phyloP scores from a whole-genome alignment of 2,113 vertebrate genomes.

The Mormoops blainvillei region DNA sequence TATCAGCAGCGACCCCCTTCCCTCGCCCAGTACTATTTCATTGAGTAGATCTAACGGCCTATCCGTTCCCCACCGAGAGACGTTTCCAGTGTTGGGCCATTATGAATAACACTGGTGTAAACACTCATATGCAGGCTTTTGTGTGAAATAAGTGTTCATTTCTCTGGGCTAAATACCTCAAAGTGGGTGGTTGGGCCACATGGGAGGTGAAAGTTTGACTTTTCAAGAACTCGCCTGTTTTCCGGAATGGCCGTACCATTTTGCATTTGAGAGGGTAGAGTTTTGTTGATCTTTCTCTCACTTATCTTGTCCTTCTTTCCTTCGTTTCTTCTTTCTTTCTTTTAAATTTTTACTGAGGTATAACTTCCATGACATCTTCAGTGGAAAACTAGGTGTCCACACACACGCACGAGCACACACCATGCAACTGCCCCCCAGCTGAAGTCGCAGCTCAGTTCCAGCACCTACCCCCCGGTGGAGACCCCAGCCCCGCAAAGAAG shows the following conservation, averaged over 20 bases:
- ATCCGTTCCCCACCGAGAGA: neutral
- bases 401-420: no score
- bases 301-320: neutral
- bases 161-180: neutral
- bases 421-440: neutral
- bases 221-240: neutral
- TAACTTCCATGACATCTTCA: neutral
- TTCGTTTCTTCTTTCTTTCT: neutral
- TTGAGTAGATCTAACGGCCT: neutral
- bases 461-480: neutral
- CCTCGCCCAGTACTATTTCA: accelerated
- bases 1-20: neutral
- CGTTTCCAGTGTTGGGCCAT: neutral
- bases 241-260: neutral
- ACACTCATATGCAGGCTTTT: neutral
- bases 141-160: neutral
- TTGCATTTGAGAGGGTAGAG: neutral
- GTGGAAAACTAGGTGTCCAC: no score
- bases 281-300: neutral
- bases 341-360: neutral
- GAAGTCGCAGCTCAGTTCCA: no score
- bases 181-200: neutral
- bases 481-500: neutral
- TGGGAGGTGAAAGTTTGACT: neutral
- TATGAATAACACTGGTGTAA: neutral